phyloP scores from a whole-genome alignment of 2,888 invertebrate genomes.

The Cepaea hortensis region DNA sequence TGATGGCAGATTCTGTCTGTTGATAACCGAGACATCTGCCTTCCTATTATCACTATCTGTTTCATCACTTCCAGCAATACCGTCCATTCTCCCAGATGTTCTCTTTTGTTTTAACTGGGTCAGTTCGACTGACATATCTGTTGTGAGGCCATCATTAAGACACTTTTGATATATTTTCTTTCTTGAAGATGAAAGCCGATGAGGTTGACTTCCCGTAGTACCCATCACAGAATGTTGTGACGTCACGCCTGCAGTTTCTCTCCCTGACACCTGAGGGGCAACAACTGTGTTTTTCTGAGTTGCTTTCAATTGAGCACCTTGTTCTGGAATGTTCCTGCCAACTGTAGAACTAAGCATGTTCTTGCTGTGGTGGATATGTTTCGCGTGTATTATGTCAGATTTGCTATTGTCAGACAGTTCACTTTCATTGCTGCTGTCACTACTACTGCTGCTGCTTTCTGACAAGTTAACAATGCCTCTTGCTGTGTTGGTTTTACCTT shows the following conservation, averaged over 20 bases:
- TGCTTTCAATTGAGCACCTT: background rate
- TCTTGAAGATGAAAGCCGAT: background rate
- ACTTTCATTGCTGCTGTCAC: conserved; percentile 8
- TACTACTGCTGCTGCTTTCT: conserved; percentile 58
- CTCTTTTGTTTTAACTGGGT: background rate
- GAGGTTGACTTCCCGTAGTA: background rate
- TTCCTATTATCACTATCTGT: conserved; percentile 18
- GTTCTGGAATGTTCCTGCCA: background rate
- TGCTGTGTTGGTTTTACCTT: background rate
- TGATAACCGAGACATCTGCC: conserved; percentile 48
- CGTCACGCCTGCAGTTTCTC: background rate
- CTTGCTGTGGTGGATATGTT: background rate
- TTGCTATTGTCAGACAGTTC: background rate
- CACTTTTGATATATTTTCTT: background rate
- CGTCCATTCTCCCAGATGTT: background rate
- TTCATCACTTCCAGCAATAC: background rate
- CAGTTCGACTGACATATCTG: background rate
- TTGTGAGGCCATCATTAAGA: background rate
- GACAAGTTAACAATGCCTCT: conserved; percentile 57
- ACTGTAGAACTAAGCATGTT: background rate
- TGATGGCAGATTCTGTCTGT: conserved; percentile 29
- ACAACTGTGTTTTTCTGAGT: background rate
- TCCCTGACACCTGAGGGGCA: background rate
- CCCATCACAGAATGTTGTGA: background rate
- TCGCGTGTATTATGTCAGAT: background rate